A percentile compares a stretch with the other conserved stretches of the same genome.
Conservation (phyloP, 2,888 invertebrate genomes). For the Apamea epomidion region DNA sequence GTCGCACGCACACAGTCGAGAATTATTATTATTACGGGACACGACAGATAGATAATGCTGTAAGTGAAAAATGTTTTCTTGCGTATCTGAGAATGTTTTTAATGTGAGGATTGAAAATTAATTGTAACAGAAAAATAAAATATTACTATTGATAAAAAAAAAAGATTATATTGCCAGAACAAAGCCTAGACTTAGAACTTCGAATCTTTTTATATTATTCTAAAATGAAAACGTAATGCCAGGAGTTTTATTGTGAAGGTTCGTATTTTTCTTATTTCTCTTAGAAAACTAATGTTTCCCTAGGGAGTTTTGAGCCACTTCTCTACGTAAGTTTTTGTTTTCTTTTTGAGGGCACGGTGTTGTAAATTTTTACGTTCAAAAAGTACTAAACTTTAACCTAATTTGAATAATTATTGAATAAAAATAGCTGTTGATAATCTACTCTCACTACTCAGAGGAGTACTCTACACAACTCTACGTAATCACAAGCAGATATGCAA, state of each 20-base stretch:
- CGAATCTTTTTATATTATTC: not conserved
- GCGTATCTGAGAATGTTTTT: not conserved
- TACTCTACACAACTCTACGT: not conserved
- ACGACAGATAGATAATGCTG: conserved; percentile 67
- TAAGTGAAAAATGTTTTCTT: conserved; percentile 74
- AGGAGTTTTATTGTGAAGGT: too few species aligned
- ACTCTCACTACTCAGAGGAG: too few species aligned
- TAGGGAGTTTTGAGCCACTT: not conserved
- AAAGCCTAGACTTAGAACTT: not conserved
- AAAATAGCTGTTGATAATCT: not conserved
- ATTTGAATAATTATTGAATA: not conserved
- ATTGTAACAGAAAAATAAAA: not conserved
- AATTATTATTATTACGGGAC: conserved; percentile 74
- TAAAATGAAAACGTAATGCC: not conserved
- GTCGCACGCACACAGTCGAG: conserved; percentile 65
- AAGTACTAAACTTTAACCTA: too few species aligned
- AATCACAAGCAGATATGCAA: not conserved
- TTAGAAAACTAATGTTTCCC: not conserved
- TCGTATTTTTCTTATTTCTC: not conserved
- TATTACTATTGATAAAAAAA: not conserved
- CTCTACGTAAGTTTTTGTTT: not conserved
- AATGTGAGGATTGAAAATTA: not conserved
- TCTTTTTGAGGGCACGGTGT: not conserved
- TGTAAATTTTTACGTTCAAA: not conserved
- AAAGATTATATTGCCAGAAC: not conserved